These are phyloP conservation scores for Ophiodon elongatus DNA, from an alignment of 2,113 vertebrate species.

Conservation along the genomic window DNA sequence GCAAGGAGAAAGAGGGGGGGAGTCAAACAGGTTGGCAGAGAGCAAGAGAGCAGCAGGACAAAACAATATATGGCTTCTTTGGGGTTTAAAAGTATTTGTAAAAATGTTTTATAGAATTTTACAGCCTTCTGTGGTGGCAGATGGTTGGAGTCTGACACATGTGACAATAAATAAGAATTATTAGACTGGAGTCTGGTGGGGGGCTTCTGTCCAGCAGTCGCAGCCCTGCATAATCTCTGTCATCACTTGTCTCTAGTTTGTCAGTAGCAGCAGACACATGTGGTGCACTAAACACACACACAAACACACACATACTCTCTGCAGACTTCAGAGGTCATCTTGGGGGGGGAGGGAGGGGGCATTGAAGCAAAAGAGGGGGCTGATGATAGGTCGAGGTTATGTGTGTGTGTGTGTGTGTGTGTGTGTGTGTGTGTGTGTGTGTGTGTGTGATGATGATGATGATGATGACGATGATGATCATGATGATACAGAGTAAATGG, in stretches of 20 bases:
- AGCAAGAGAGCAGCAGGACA: conserved; percentile 57
- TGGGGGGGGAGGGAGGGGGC: background rate
- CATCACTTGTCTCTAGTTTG: conserved; percentile 77
- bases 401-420: conserved; percentile 24
- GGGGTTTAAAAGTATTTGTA: conserved; percentile 69
- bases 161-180: conserved; percentile 67
- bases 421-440: conserved; percentile 25
- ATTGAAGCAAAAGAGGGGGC: conserved; percentile 7
- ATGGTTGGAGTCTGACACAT: conserved; percentile 65
- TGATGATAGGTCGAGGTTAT: conserved; percentile 55
- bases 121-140: conserved; percentile 62
- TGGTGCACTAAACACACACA: conserved; percentile 51
- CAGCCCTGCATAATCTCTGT: conserved; percentile 77
- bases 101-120: conserved; percentile 70
- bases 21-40: conserved; percentile 61
- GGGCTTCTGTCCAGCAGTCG: conserved; percentile 50
- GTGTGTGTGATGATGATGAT: background rate
- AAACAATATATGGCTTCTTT: conserved; percentile 52
- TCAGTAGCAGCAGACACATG: conserved; percentile 79
- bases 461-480: background rate
- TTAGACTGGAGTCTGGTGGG: conserved; percentile 45
- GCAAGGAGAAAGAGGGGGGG: background rate
- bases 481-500: conserved; percentile 53
- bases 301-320: conserved; percentile 36
- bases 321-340: conserved; percentile 60